A percentile compares a stretch with the other conserved stretches of the same genome.
Evolutionary conservation across 2,888 invertebrate species (phyloP).

Genomic region (Drosophila phalerata): DNA sequence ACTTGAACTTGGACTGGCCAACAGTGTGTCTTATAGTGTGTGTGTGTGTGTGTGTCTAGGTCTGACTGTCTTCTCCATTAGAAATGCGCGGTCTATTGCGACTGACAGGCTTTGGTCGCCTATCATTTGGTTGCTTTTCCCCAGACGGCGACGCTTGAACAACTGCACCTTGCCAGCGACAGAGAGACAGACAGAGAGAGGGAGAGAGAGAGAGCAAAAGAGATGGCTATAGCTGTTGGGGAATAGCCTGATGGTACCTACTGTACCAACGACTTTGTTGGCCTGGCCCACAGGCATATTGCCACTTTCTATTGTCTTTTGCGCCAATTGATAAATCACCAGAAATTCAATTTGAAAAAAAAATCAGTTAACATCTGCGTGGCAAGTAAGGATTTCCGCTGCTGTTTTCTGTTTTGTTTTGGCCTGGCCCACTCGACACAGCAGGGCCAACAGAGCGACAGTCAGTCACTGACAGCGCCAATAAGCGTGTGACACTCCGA

Average conservation of each 20-base stretch:
- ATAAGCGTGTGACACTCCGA: constrained; percentile 63
- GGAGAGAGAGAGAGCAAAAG: neutral
- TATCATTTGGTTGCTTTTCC: constrained; percentile 42
- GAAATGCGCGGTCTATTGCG: constrained; percentile 77
- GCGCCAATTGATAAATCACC: constrained; percentile 65
- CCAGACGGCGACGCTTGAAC: constrained; percentile 39
- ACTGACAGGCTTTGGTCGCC: constrained; percentile 46
- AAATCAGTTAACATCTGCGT: constrained; percentile 43
- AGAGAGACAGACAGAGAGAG: constrained; percentile 3
- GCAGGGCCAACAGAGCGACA: constrained; percentile 23
- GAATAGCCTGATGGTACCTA: constrained; percentile 32
- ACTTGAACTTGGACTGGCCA: constrained; percentile 54
- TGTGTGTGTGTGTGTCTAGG: constrained; percentile 2
- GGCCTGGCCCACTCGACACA: constrained; percentile 34
- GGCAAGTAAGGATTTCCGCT: constrained; percentile 43
- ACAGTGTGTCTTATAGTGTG: neutral
- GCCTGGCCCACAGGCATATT: constrained; percentile 34
- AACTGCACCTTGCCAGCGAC: constrained; percentile 52
- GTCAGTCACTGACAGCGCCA: constrained; percentile 55
- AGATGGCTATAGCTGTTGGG: neutral
- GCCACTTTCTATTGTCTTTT: constrained; percentile 71
- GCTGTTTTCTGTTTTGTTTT: neutral
- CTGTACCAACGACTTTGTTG: constrained; percentile 54
- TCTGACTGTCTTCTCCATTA: constrained; percentile 53
- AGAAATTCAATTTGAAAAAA: constrained; percentile 72